Base-by-base conservation (phyloP, 2,797 vertebrate species). In the Lemur catta region DNA sequence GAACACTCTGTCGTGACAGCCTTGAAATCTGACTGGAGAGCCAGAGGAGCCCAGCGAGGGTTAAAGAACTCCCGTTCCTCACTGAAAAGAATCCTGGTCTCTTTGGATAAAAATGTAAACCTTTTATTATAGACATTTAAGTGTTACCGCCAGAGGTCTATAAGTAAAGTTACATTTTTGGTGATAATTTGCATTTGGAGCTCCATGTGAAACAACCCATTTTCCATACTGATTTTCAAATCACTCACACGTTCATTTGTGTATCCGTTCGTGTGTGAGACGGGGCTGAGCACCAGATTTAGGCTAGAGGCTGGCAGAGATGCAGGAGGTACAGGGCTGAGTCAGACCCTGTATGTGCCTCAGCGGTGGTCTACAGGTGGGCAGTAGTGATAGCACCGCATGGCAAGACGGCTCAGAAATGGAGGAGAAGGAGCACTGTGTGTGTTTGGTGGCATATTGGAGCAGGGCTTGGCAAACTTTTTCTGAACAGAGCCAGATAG, bases 31-130 rank as follows among this genome's bases (percentile, higher is more conserved):
- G 95, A 35, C 41, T 28, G 15, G 38, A 69, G 90, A 95, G 55
- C 76, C 84, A 28, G 88, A 65, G 84, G 95, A 96, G 96, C 94
- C 65, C 94, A 84, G 74, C 57, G 50, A 94, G 97, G 92, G 13
- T 57, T 86, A 11, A 65, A 96, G 90, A 69, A 14, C 81, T 93
- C 46, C 41, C 78, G 52, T 52, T 22, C 7, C 46, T 33, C 50
- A 6, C 17, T 1, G 35, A 46, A 46, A 87, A 95, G 91, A 91
- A 59, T 82, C 63, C 91, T 89, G 79, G 89, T 7, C 14, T 50
- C 69, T 33, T 71, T 75, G 89, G 55, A 89, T 92, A 79, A 43
- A 86, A 57, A 78, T 33, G 4, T n/a, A 28, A 94, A 93, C 71
- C 75, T 94, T 96, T 48, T 13, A 38, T 94, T 35, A 5, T 52